phyloP scores from a whole-genome alignment of 2,113 vertebrate species.

The Cynocephalus volans region DNA sequence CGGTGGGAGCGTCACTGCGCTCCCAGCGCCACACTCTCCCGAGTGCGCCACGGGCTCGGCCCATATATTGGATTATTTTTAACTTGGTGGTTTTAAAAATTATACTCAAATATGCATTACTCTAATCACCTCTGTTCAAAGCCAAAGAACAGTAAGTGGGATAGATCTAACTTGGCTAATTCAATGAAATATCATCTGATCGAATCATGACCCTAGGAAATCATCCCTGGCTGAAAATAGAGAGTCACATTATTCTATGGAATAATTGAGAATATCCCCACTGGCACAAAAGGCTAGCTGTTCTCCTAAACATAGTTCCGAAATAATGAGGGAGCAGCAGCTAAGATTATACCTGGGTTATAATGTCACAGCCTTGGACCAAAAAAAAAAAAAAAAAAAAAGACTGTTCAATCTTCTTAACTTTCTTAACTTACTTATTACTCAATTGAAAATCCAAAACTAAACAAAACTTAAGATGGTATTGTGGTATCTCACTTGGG shows the following conservation, averaged over 20 bases:
- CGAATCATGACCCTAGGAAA: neutral
- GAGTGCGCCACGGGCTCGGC: no score
- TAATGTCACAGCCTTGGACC: neutral
- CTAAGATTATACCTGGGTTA: neutral
- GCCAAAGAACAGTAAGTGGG: neutral
- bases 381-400: neutral
- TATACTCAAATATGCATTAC: neutral
- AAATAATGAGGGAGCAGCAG: neutral
- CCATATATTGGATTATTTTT: neutral
- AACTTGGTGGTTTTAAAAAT: slow-evolving; percentile 37
- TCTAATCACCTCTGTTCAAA: neutral
- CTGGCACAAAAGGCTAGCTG: neutral
- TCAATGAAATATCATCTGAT: slow-evolving; percentile 48
- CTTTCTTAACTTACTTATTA: slow-evolving; percentile 14
- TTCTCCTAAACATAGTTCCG: neutral
- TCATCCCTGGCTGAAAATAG: neutral
- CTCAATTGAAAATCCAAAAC: neutral
- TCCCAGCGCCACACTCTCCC: no score
- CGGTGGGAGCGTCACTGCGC: no score
- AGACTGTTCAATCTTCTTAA: neutral
- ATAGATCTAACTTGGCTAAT: neutral
- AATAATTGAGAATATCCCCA: neutral
- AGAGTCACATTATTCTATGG: neutral
- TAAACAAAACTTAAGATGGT: neutral
- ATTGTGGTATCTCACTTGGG: neutral